Conservation (phyloP, 2,797 vertebrate genomes). For the Sebastes itinus region DNA sequence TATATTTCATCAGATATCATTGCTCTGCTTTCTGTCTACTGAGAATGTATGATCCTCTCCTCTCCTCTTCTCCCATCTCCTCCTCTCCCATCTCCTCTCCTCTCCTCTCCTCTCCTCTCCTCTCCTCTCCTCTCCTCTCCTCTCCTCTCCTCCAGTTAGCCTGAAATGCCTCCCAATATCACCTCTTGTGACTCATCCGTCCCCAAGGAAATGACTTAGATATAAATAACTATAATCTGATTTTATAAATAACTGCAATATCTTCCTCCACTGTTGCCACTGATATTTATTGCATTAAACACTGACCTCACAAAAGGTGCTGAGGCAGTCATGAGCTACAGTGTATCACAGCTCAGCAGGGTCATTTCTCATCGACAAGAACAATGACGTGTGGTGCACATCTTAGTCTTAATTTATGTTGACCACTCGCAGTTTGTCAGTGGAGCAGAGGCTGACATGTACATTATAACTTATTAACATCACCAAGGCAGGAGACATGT, state of each 20-base stretch:
- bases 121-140: background rate
- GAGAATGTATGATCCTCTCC: slow-evolving; percentile 41
- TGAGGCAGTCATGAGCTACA: slow-evolving; percentile 50
- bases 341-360: slow-evolving; percentile 45
- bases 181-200: slow-evolving; percentile 71
- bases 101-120: background rate
- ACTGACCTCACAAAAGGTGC: slow-evolving; percentile 62
- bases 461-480: slow-evolving; percentile 41
- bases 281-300: slow-evolving; percentile 71
- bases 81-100: background rate
- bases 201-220: slow-evolving; percentile 72
- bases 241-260: slow-evolving; percentile 78
- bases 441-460: slow-evolving; percentile 38
- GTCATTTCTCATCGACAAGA: slow-evolving; percentile 51
- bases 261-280: slow-evolving; percentile 56
- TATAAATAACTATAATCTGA: slow-evolving; percentile 77
- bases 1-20: slow-evolving; percentile 62
- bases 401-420: slow-evolving; percentile 61
- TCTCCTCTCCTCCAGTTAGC: slow-evolving; percentile 23
- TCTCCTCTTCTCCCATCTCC: slow-evolving; percentile 1
- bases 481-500: slow-evolving; percentile 12
- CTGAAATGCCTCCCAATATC: slow-evolving; percentile 68
- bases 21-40: slow-evolving; percentile 38
- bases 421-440: slow-evolving; percentile 42
- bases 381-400: slow-evolving; percentile 33